Conservation (phyloP, 2,113 vertebrate species). For the Hiodon tergisus region DNA sequence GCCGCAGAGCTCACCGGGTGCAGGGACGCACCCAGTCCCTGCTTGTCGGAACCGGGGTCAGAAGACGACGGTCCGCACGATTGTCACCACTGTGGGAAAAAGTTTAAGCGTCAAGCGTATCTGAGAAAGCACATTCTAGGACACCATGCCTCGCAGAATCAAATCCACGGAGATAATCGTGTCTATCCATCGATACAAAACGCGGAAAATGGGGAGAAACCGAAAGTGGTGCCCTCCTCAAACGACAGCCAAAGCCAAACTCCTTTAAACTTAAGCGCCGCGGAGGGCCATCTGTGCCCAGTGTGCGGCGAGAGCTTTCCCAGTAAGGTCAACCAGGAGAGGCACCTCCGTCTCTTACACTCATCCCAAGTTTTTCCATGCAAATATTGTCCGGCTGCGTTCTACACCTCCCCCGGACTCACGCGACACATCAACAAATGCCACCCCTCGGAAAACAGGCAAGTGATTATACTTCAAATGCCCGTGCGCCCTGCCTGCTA, state of each 20-base stretch:
- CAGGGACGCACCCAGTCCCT: slow-evolving; percentile 78
- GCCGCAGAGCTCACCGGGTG: slow-evolving; percentile 55
- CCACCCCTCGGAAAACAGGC: slow-evolving; percentile 88
- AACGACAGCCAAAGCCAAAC: slow-evolving; percentile 47
- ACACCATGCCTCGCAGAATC: slow-evolving; percentile 58
- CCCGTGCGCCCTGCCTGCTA: slow-evolving; percentile 85
- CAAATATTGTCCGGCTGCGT: slow-evolving; percentile 87
- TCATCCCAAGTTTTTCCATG: slow-evolving; percentile 81
- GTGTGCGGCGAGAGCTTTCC: slow-evolving; percentile 83
- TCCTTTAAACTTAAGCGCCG: slow-evolving; percentile 56
- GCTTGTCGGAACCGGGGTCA: slow-evolving; percentile 71
- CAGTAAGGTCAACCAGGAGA: slow-evolving; percentile 75
- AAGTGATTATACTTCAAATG: slow-evolving; percentile 88
- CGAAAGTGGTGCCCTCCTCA: slow-evolving; percentile 26
- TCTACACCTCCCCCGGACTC: slow-evolving; percentile 89
- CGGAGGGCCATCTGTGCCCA: slow-evolving; percentile 72
- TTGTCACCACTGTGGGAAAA: slow-evolving; percentile 76
- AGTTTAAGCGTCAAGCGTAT: slow-evolving; percentile 81
- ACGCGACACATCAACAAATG: slow-evolving; percentile 93
- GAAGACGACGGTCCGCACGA: slow-evolving; percentile 74
- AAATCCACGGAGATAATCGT: slow-evolving; percentile 40
- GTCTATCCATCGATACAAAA: slow-evolving; percentile 10
- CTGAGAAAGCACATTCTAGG: slow-evolving; percentile 77
- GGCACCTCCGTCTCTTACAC: slow-evolving; percentile 82
- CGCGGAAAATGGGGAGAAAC: slow-evolving; percentile 39